Base-by-base conservation (phyloP, 2,113 vertebrate genomes). In the Etheostoma spectabile region DNA sequence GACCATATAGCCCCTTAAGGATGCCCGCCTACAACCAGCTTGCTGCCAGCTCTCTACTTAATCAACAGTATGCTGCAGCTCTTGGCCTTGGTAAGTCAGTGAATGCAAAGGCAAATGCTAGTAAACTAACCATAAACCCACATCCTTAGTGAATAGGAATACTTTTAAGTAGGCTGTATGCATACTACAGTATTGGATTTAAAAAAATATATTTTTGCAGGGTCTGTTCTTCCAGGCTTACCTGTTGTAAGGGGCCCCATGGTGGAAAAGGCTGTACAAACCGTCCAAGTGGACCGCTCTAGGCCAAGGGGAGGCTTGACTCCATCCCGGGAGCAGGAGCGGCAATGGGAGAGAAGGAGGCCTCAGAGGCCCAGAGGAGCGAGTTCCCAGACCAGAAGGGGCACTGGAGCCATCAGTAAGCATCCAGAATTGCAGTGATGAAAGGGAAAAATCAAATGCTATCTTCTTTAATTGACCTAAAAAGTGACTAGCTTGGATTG, bases 211-310 rank as follows among this genome's bases (percentile, higher is more conserved):
- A 2, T 69, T 69, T 8, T 69, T 69, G 15, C 59, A 96, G 95
- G 95, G 78, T 82, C 95, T 85, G 88, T 93, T 15, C 94, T 96
- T 83, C 94, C 95, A 8, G 95, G 96, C 8, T 86, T 95, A 12
- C 95, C 95, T 0, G 88, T 95, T 13, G 93, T 95, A 89, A 97
- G 96, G 77, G 97, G 96, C 77, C 97, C 97, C 19, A 98, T 97
- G 97, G 98, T 99, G 7, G 98, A 99, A 82, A 98, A 99, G 88
- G 97, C 97, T 38, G 97, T 99, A 22, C 98, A 99, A 94, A 99
- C 98, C 0, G 92, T 96, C 11, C 94, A 96, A 0, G 86, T 93
- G 3, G 97, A 98, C 27, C 94, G 89, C 84, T 15, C 92, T 30
- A 90, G 82, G 3, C 92, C 93, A 12, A 96, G 93, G 56, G 93